Evolutionary conservation across 2,888 invertebrate species (phyloP).

Genomic region (Ischnus inquisitorius): DNA sequence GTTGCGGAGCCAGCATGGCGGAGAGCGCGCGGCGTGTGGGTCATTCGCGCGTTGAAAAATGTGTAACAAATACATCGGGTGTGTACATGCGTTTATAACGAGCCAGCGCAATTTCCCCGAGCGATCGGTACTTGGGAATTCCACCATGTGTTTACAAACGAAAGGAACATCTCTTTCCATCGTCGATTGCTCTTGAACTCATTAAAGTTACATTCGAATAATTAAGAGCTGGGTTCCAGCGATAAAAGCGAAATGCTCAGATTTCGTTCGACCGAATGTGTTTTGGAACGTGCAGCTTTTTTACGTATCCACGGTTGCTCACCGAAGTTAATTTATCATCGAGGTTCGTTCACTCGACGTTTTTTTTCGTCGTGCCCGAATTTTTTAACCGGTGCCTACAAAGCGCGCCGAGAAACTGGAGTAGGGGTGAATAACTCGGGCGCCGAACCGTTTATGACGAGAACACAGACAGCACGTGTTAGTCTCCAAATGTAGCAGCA

Average conservation of each 20-base stretch:
- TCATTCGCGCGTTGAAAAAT: constrained; percentile 53
- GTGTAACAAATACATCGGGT: constrained; percentile 47
- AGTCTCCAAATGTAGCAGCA: not conserved
- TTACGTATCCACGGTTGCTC: too few relatives aligned
- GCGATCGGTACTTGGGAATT: not conserved
- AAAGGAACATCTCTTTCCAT: too few relatives aligned
- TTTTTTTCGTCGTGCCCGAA: too few relatives aligned
- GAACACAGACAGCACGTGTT: too few relatives aligned
- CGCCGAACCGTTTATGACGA: not conserved
- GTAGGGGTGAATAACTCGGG: not conserved
- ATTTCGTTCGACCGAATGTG: too few relatives aligned
- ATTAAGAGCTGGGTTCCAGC: not conserved
- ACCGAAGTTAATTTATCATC: too few relatives aligned
- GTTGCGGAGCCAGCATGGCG: not conserved
- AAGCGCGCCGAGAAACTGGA: not conserved
- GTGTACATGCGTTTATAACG: not conserved
- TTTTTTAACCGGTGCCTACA: too few relatives aligned
- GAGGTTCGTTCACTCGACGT: too few relatives aligned
- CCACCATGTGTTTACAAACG: too few relatives aligned
- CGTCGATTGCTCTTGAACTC: too few relatives aligned
- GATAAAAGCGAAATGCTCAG: too few relatives aligned
- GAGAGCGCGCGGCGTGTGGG: constrained; percentile 13
- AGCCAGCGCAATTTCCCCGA: not conserved
- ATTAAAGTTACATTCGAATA: not conserved
- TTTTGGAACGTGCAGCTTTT: too few relatives aligned